A percentile compares a stretch with the other conserved stretches of the same genome.
These are phyloP conservation scores for Orchesella cincta DNA, from an alignment of 1,140 invertebrate species.

Conservation along the genomic window DNA sequence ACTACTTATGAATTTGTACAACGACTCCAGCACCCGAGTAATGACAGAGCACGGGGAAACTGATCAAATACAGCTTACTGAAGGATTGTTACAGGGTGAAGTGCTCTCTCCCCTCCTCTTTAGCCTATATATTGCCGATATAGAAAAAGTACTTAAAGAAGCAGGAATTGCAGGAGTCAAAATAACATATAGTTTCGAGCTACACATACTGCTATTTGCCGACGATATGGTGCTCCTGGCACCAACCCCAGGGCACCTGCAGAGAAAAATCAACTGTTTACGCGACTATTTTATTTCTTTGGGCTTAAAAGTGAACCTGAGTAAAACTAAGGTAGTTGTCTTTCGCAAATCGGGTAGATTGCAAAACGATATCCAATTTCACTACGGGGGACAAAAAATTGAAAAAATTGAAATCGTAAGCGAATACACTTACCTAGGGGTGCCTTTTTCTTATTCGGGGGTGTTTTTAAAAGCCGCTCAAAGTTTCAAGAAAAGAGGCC, in stretches of 20 bases:
- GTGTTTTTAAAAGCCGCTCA: not conserved
- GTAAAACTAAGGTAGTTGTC: constrained; percentile 50
- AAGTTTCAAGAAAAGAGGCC: not conserved
- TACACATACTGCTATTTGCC: constrained; percentile 27
- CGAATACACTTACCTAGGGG: constrained; percentile 39
- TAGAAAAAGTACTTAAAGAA: constrained; percentile 30
- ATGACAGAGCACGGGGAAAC: constrained; percentile 15
- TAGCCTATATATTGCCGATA: constrained; percentile 47
- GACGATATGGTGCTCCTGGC: constrained; percentile 32
- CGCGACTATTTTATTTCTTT: constrained; percentile 41
- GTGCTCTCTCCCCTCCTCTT: constrained; percentile 50
- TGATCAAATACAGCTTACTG: constrained; percentile 32
- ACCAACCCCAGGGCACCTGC: not conserved
- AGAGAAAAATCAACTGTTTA: constrained; percentile 24
- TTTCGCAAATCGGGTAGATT: constrained; percentile 43
- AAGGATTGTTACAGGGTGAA: constrained; percentile 50
- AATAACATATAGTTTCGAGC: not conserved
- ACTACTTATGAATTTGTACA: constrained; percentile 46
- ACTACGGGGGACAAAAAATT: constrained; percentile 21
- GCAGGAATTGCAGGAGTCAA: constrained; percentile 27
- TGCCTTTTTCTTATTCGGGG: not conserved
- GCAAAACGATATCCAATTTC: not conserved
- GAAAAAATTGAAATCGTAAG: constrained; percentile 37
- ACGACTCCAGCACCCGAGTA: constrained; percentile 32
- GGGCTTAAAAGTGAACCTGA: constrained; percentile 44